These are phyloP conservation scores for Galemys pyrenaicus DNA, from an alignment of 2,113 vertebrate genomes.

Conservation along the genomic window DNA sequence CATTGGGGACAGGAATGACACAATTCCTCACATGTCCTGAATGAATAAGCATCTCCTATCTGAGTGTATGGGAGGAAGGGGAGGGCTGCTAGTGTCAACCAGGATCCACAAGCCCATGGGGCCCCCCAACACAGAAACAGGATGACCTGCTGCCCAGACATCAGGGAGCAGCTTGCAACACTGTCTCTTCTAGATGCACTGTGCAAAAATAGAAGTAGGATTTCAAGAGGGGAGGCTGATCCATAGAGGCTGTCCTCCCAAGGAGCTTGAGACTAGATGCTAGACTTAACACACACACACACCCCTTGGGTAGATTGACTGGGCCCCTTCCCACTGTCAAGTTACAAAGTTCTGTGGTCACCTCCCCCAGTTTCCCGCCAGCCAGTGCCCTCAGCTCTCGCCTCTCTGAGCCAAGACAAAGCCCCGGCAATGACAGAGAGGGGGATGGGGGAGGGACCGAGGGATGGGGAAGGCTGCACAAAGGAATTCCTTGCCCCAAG, in stretches of 20 bases:
- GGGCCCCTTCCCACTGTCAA: constrained; percentile 68
- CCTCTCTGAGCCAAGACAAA: constrained; percentile 73
- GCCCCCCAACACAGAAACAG: constrained; percentile 22
- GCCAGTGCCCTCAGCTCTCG: constrained; percentile 54
- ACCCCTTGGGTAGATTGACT: not conserved
- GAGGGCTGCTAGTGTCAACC: not conserved
- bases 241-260: not conserved
- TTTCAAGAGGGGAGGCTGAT: not conserved
- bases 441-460: constrained; percentile 69
- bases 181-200: not conserved
- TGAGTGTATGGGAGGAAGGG: not conserved
- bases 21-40: not conserved
- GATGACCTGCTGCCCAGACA: not conserved
- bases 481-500: constrained; percentile 74
- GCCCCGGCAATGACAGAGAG: constrained; percentile 63
- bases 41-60: not conserved
- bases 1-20: not conserved
- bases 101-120: not conserved
- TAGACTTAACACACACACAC: not conserved
- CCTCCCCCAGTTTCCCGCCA: constrained; percentile 57
- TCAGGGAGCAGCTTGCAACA: not conserved
- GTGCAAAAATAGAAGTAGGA: constrained; percentile 14
- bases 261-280: not conserved
- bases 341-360: constrained; percentile 62
- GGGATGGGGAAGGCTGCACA: constrained; percentile 64